A percentile compares a stretch with the other conserved stretches of the same genome.
Conservation (phyloP, 2,888 invertebrate genomes). For the Cosmorhoe ocellata region DNA sequence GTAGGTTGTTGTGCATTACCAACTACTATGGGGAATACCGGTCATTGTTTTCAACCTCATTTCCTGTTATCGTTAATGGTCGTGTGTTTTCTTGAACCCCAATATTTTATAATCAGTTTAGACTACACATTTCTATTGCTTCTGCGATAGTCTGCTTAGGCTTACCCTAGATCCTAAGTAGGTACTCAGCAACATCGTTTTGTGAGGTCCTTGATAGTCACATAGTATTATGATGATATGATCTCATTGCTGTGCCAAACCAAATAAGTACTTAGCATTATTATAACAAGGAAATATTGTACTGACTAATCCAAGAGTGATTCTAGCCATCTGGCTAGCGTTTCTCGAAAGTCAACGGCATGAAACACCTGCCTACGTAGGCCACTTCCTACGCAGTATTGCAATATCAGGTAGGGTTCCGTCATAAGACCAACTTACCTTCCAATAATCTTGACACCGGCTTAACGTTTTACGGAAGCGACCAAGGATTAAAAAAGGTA, state of each 20-base stretch:
- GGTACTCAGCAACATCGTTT: too few species aligned
- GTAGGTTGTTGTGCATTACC: neutral
- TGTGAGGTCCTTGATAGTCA: too few species aligned
- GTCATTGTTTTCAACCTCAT: slow-evolving; percentile 21
- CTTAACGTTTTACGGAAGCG: neutral
- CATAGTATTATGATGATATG: too few species aligned
- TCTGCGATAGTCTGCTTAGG: too few species aligned
- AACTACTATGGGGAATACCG: slow-evolving; percentile 26
- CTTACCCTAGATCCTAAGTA: too few species aligned
- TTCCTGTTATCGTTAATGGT: slow-evolving; percentile 2
- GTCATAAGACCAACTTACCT: neutral
- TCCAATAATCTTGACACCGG: neutral
- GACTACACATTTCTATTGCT: too few species aligned
- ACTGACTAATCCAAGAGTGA: too few species aligned
- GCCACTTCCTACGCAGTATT: slow-evolving; percentile 12
- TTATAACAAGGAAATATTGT: too few species aligned
- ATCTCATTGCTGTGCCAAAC: slow-evolving; percentile 2
- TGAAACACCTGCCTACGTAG: slow-evolving; percentile 11
- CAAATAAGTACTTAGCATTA: neutral
- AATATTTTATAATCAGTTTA: too few species aligned
- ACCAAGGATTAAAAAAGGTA: neutral
- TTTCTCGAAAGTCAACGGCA: slow-evolving; percentile 5
- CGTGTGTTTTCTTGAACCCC: neutral
- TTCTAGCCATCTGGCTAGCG: slow-evolving; percentile 13
- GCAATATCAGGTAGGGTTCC: slow-evolving; percentile 8